phyloP scores from a whole-genome alignment of 2,888 invertebrate species.

The Seira ritae region DNA sequence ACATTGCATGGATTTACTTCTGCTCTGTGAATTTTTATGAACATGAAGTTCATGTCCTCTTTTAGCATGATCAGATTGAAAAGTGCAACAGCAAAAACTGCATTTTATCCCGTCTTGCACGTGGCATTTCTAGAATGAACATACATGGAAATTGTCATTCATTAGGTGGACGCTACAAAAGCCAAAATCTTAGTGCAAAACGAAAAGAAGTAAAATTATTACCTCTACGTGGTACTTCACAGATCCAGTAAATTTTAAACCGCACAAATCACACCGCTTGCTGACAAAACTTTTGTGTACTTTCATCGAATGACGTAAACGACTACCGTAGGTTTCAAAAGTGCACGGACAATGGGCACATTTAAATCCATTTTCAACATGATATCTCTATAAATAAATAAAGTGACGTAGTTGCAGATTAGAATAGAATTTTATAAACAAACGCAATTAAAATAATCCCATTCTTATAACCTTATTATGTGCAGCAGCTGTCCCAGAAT shows the following conservation, averaged over 20 bases:
- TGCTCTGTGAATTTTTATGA: background rate
- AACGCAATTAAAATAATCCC: too few relatives aligned
- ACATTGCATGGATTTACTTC: background rate
- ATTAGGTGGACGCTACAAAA: too few relatives aligned
- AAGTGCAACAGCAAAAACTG: background rate
- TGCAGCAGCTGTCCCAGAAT: background rate
- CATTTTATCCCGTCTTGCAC: background rate
- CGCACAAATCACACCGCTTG: background rate
- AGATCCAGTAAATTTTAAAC: background rate
- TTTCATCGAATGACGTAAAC: conserved; percentile 30
- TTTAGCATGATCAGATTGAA: background rate
- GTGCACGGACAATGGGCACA: conserved; percentile 41
- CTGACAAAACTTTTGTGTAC: conserved; percentile 13
- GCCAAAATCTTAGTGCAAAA: too few relatives aligned
- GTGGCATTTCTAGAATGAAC: background rate
- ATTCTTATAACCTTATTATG: conserved; percentile 39
- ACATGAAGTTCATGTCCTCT: background rate
- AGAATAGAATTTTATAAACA: too few relatives aligned
- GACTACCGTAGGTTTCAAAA: conserved; percentile 28
- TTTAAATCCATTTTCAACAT: conserved; percentile 42
- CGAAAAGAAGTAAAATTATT: background rate
- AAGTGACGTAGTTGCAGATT: background rate
- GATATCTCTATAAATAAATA: conserved; percentile 27
- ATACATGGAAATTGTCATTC: background rate
- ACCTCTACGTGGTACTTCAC: conserved; percentile 1